These are phyloP conservation scores for Gastrophysa polygoni DNA, from an alignment of 2,888 invertebrate genomes.

Conservation along the genomic window DNA sequence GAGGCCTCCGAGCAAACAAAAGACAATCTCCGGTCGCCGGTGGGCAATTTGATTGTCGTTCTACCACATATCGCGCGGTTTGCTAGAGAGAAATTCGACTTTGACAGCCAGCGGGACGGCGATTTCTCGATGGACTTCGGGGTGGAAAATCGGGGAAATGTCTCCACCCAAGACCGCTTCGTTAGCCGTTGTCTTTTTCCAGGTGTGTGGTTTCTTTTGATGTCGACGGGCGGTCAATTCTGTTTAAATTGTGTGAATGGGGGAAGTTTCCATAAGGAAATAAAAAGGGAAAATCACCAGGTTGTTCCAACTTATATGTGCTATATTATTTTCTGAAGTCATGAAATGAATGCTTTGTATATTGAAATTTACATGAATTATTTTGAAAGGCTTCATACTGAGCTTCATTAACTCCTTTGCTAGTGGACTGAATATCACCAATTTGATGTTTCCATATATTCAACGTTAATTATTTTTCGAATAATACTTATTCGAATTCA, in stretches of 20 bases:
- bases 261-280: too few species aligned
- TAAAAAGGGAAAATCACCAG: too few species aligned
- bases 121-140: neutral
- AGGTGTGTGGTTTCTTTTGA: constrained; percentile 33
- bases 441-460: too few species aligned
- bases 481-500: too few species aligned
- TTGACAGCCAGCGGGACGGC: constrained; percentile 6
- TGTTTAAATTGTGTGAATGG: constrained; percentile 20
- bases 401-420: too few species aligned
- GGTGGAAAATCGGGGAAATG: constrained; percentile 7
- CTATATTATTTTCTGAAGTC: too few species aligned
- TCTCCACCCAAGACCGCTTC: constrained; percentile 32
- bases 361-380: too few species aligned
- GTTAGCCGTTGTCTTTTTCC: constrained; percentile 33
- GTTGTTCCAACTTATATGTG: too few species aligned
- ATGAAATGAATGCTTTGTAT: too few species aligned
- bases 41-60: constrained; percentile 36
- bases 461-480: too few species aligned
- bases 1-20: constrained; percentile 52
- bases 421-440: too few species aligned
- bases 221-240: constrained; percentile 29
- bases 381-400: too few species aligned
- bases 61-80: constrained; percentile 33
- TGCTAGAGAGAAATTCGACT: constrained; percentile 25
- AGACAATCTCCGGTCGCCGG: constrained; percentile 56